These are phyloP conservation scores for Drosophila albomicans DNA, from an alignment of 1,140 invertebrate species.

Conservation along the genomic window DNA sequence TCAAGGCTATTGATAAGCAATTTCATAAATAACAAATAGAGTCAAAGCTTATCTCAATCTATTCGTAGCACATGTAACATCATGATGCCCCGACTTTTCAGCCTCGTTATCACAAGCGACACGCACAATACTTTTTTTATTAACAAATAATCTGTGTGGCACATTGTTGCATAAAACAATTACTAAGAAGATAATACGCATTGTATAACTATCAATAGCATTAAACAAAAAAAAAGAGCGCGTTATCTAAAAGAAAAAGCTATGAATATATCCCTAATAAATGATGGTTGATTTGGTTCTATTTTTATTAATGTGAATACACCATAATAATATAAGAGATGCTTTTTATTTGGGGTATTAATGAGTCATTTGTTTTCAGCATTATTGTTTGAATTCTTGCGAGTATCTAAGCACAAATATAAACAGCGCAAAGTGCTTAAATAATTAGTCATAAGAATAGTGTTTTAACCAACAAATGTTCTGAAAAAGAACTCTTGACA, in stretches of 20 bases:
- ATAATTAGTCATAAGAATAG: neutral
- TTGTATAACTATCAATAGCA: neutral
- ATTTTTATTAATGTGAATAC: too few relatives aligned
- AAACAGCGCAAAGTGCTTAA: conserved; percentile 4
- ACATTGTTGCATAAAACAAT: neutral
- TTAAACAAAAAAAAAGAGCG: neutral
- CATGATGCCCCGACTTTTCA: conserved; percentile 19
- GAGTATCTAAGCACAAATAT: neutral
- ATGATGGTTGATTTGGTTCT: too few relatives aligned
- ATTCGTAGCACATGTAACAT: neutral
- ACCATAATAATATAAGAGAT: too few relatives aligned
- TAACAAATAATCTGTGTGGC: neutral
- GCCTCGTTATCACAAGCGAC: conserved; percentile 11
- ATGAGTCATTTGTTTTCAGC: neutral
- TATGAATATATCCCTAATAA: too few relatives aligned
- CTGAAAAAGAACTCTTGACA: neutral
- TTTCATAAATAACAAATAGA: conserved; percentile 12
- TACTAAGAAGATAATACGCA: neutral
- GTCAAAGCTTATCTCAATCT: conserved; percentile 24
- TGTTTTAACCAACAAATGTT: neutral
- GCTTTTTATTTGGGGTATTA: neutral
- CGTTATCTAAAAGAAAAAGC: neutral
- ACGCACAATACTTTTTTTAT: neutral
- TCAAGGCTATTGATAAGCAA: conserved; percentile 11
- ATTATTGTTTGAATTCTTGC: neutral